Evolutionary conservation across 2,797 vertebrate genomes (phyloP).

Genomic region (Characodon lateralis): DNA sequence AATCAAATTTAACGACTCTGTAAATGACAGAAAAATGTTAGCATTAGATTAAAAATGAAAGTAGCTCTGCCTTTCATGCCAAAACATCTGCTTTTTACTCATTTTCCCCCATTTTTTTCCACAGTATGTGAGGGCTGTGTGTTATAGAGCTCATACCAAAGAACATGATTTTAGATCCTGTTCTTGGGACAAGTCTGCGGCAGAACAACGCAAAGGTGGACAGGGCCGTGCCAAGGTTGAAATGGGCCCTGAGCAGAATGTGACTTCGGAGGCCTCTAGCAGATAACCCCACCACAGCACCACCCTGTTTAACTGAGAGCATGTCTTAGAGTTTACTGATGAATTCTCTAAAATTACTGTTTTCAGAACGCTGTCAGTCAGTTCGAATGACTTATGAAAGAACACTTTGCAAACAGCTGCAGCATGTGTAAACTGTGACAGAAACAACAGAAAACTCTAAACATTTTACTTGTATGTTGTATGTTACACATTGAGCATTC

Average conservation of each 20-base stretch:
- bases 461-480: no score
- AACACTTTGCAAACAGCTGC: not conserved
- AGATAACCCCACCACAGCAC: not conserved
- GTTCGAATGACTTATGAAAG: not conserved
- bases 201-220: slow-evolving; percentile 40
- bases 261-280: not conserved
- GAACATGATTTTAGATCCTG: slow-evolving; percentile 14
- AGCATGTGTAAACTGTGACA: no score
- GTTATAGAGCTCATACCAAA: not conserved
- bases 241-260: not conserved
- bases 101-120: not conserved
- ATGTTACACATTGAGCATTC: no score
- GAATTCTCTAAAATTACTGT: not conserved
- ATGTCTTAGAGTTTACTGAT: not conserved
- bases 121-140: slow-evolving; percentile 9
- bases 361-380: not conserved
- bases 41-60: slow-evolving; percentile 16
- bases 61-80: slow-evolving; percentile 3
- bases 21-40: slow-evolving; percentile 4
- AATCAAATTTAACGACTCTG: not conserved
- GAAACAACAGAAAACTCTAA: no score
- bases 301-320: not conserved
- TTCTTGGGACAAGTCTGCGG: not conserved
- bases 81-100: slow-evolving; percentile 11
- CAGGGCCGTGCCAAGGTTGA: not conserved